Conservation (phyloP, 2,113 vertebrate species). For the Xenopus borealis region DNA sequence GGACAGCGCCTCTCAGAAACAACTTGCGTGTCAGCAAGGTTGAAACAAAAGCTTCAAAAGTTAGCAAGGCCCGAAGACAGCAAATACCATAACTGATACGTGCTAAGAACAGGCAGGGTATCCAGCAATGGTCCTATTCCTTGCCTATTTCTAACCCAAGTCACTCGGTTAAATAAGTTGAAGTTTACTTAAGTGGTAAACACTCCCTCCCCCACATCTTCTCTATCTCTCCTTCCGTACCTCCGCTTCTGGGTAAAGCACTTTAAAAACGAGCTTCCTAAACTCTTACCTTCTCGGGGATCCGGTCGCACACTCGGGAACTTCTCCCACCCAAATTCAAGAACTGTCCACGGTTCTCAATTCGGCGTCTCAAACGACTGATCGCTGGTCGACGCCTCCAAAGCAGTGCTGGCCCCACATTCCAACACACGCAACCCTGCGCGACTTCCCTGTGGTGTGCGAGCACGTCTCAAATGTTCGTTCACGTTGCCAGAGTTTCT, state of each 20-base stretch:
- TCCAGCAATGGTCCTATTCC: not conserved
- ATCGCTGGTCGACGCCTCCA: not conserved
- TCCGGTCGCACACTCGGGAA: not conserved
- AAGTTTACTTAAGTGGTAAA: not conserved
- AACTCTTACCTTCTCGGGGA: not conserved
- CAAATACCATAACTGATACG: not conserved
- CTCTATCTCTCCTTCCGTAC: not conserved
- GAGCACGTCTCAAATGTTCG: not conserved
- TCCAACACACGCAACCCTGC: conserved; percentile 32
- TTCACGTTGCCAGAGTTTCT: not conserved
- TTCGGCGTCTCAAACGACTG: not conserved
- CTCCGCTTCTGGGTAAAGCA: too few relatives aligned
- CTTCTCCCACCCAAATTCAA: not conserved
- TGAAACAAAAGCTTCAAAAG: not conserved
- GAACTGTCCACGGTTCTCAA: not conserved
- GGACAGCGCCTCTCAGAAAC: conserved; percentile 28
- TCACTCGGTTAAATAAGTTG: not conserved
- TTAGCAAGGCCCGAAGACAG: too few relatives aligned
- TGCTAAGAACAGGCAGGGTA: too few relatives aligned
- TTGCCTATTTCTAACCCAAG: not conserved
- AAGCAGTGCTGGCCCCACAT: conserved; percentile 2
- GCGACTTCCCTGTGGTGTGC: not conserved
- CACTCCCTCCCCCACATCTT: not conserved
- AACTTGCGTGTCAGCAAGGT: not conserved
- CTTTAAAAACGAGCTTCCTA: not conserved